These are phyloP conservation scores for Micropterix aruncella DNA, from an alignment of 2,888 invertebrate genomes.

Conservation along the genomic window DNA sequence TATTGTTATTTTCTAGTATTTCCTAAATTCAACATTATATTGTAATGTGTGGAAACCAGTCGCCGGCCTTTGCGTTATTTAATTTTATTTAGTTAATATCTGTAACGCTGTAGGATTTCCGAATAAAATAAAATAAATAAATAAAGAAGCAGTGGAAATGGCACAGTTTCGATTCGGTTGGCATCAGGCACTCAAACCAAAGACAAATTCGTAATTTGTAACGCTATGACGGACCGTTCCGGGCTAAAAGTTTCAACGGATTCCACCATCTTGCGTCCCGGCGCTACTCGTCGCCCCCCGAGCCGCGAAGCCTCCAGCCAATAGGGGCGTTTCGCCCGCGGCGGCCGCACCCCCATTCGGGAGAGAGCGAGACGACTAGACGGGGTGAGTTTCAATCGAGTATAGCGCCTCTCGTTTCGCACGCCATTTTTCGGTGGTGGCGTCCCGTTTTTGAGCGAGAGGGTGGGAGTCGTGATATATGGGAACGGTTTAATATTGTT, in stretches of 20 bases:
- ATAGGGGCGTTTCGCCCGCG: conserved; percentile 5
- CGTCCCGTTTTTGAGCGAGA: conserved; percentile 16
- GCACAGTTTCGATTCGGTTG: no score
- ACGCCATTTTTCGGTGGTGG: conserved; percentile 14
- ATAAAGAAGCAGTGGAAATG: no score
- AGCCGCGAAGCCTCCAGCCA: conserved; percentile 5
- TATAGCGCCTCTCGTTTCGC: background rate
- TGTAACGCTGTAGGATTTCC: no score
- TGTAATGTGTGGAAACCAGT: no score
- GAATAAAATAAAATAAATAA: no score
- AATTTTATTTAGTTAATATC: no score
- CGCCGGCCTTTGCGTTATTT: no score
- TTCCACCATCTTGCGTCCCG: conserved; percentile 14
- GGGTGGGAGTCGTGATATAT: conserved; percentile 21
- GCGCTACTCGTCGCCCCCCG: conserved; percentile 10
- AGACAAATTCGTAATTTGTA: no score
- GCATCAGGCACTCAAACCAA: no score
- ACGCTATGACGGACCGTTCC: background rate
- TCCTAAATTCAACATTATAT: no score
- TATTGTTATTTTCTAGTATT: no score
- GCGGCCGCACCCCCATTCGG: conserved; percentile 1
- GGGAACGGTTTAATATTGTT: conserved; percentile 43
- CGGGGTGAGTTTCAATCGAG: conserved; percentile 14
- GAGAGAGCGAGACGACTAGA: conserved; percentile 16
- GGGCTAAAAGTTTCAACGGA: background rate